A percentile compares a stretch with the other conserved stretches of the same genome.
These are phyloP conservation scores for Phaetusa simplex DNA, from an alignment of 2,113 vertebrate genomes.

Conservation along the genomic window DNA sequence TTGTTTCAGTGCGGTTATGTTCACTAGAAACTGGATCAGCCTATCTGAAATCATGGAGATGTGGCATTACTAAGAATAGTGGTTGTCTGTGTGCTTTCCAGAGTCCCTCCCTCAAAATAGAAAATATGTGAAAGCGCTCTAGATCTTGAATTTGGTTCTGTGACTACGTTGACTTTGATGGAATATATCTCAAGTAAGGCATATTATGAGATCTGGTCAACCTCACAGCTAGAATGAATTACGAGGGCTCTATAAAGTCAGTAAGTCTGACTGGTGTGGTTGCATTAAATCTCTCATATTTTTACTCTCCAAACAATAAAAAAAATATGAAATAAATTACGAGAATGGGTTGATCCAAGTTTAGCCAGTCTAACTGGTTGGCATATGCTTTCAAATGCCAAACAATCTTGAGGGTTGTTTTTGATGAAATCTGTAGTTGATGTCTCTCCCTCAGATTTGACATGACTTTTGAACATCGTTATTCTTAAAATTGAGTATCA, in stretches of 20 bases:
- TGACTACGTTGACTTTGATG: background rate
- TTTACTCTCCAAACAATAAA: background rate
- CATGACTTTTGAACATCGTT: background rate
- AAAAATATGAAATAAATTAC: background rate
- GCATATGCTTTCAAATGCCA: background rate
- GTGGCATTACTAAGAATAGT: background rate
- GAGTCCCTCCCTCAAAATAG: background rate
- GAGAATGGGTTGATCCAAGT: background rate
- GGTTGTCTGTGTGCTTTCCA: background rate
- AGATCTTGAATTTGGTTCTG: background rate
- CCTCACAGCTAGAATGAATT: background rate
- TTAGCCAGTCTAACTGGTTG: background rate
- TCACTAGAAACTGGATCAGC: background rate
- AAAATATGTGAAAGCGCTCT: background rate
- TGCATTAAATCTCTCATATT: background rate
- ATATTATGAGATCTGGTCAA: background rate
- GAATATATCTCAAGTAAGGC: background rate
- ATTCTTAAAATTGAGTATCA: background rate
- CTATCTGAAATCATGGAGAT: background rate
- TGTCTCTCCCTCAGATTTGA: background rate
- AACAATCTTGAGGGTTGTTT: background rate
- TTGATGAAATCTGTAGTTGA: background rate
- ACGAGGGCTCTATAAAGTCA: background rate
- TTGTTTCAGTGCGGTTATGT: background rate
- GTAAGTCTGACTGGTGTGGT: background rate